These are phyloP conservation scores for Epinotia ramella DNA, from an alignment of 2,888 invertebrate species.

Conservation along the genomic window DNA sequence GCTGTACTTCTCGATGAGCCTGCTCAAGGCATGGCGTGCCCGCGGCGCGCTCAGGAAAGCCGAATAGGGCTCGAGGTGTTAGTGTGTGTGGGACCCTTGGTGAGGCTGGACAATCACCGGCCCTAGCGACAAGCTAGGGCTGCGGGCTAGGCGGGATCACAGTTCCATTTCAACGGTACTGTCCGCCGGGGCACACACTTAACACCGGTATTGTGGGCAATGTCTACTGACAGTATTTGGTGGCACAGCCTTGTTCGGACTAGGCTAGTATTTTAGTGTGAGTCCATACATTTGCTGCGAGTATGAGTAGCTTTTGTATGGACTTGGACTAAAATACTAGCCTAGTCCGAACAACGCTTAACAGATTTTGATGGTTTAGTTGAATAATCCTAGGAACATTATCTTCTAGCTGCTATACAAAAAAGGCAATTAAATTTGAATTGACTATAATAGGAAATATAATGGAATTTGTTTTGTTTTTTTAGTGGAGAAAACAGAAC, in stretches of 20 bases:
- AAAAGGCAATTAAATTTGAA: no score
- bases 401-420: no score
- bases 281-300: no score
- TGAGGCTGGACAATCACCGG: not conserved
- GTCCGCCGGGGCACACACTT: slow-evolving; percentile 26
- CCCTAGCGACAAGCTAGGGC: not conserved
- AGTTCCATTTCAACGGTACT: not conserved
- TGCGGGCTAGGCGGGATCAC: slow-evolving; percentile 13
- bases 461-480: no score
- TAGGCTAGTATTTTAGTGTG: no score
- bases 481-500: no score
- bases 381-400: not conserved
- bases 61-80: slow-evolving; percentile 77
- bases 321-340: no score
- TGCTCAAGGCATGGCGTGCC: slow-evolving; percentile 93
- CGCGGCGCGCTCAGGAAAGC: slow-evolving; percentile 89
- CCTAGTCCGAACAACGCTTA: no score
- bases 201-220: slow-evolving; percentile 15
- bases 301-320: no score
- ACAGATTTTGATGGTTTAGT: slow-evolving; percentile 6
- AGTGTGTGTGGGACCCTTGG: slow-evolving; percentile 25
- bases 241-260: no score
- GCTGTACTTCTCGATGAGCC: slow-evolving; percentile 92
- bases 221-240: slow-evolving; percentile 24
- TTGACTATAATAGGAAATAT: no score